Evolutionary conservation across 2,888 invertebrate genomes (phyloP).

Genomic region (Ormyrus pomaceus): DNA sequence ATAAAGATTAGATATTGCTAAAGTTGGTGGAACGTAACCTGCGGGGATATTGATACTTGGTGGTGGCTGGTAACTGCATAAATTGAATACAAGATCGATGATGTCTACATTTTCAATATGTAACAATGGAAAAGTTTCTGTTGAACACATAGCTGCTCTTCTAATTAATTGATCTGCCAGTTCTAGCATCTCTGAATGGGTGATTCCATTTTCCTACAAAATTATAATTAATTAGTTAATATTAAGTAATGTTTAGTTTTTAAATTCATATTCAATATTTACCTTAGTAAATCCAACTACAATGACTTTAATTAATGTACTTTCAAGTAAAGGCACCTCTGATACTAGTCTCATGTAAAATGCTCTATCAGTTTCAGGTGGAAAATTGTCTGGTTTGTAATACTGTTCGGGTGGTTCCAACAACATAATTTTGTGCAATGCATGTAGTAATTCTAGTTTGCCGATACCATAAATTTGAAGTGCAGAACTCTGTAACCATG

Average conservation of each 20-base stretch:
- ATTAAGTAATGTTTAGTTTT: too few species aligned
- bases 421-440: constrained; percentile 87
- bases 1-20: constrained; percentile 94
- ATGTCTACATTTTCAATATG: constrained; percentile 89
- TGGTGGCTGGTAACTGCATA: constrained; percentile 94
- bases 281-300: constrained; percentile 87
- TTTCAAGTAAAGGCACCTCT: constrained; percentile 92
- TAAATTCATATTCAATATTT: constrained; percentile 42
- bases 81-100: constrained; percentile 92
- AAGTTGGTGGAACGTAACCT: constrained; percentile 89
- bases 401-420: constrained; percentile 88
- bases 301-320: constrained; percentile 88
- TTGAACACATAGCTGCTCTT: constrained; percentile 87
- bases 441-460: constrained; percentile 85
- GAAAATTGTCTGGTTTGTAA: constrained; percentile 92
- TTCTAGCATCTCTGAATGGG: constrained; percentile 90
- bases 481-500: constrained; percentile 92
- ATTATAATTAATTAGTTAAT: constrained; percentile 35
- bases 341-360: constrained; percentile 87
- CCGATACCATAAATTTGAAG: constrained; percentile 85
- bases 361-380: constrained; percentile 91
- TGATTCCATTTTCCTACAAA: constrained; percentile 86
- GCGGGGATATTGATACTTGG: constrained; percentile 92
- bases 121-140: constrained; percentile 84
- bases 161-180: constrained; percentile 90